Evolutionary conservation across 2,797 vertebrate genomes (phyloP), one percentile per base, ranked within the genome.

Genomic region (Cephalopachus bancanus): DNA sequence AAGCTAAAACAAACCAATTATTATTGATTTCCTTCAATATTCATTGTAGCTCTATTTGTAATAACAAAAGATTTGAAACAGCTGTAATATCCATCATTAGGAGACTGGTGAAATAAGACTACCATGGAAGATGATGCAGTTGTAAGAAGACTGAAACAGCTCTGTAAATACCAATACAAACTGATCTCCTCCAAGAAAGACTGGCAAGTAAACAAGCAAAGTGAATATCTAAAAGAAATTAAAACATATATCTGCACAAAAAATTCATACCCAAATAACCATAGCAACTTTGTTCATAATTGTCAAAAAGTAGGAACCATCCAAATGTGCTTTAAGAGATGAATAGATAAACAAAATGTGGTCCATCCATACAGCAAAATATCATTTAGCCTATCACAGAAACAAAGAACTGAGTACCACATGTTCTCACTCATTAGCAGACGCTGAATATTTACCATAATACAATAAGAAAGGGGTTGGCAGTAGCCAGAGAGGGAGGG

Each of bases 1-100:
- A 75, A 51, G 49, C 59, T 87, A 91, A 94, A 95, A 60, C n/a
- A 90, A 76, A 57, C 30, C 60, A 71, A 85, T 65, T 59, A 55
- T 12, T 37, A 37, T 37, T 44, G 44, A 44, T 44, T 44, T 44
- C 4, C 44, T 44, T 44, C 44, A 44, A 1, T 19, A 17, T 67
- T 49, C 26, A n/a, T 1, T 22, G 5, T 14, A 57, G 71, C n/a
- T 7, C 20, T 44, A 44, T 44, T 44, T 44, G 44, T 44, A 44
- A 44, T 44, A 44, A 4, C 44, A 69, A 53, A 76, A 30, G 26
- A 72, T 3, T 22, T 16, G 69, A 76, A 83, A 60, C 5, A 26
- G 26, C 49, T 3, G n/a, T 14, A 24, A 69, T 6, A 20, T 4
- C 59, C 11, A 33, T 10, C 59, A 55, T 16, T 0, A 55, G 49